Base-by-base conservation (phyloP, 30 jellyfish, hydroid and myxozoan genomes). In the Thelohanellus kitauei region DNA sequence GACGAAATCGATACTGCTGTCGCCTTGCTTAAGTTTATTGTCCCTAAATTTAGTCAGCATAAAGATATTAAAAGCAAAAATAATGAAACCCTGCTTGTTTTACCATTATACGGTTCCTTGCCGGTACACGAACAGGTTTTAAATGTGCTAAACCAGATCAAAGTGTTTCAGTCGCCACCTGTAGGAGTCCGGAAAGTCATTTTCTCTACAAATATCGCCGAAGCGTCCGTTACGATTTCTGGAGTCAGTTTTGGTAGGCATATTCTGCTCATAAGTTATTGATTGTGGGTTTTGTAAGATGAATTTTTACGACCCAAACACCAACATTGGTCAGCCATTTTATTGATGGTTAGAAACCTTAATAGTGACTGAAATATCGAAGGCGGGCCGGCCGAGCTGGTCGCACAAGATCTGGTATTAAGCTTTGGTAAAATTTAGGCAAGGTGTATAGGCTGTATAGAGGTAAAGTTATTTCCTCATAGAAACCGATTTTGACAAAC, bases 311-410 rank as follows among this genome's bases (percentile, higher is more conserved):
- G 65, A 75, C 44, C 83, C 85, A 14, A 3, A 63, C 2, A 49
- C 82, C 17, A 86, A 86, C 23, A 56, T 60, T 10, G 69, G 85
- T 52, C n/a, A 20, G 53, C 29, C 2, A 17, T n/a, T 13, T 35
- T 5, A 11, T 8, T 41, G 11, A 16, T 41, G 11, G 5, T 41
- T 9, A 43, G 91, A 71, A 27, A 58, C 91, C 2, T 32, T 71
- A 22, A 84, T 71, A 21, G 67, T 60, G 33, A 75, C 52, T 2
- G 86, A 84, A 8, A 55, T 56, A 0, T 71, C 91, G n/a, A 65
- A 71, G 41, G 87, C 91, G 91, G 23, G 75, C 91, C 0, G 91
- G 91, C 15, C 53, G 91, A 16, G 91, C 91, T 12, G 91, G 91
- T 15, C 54, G 91, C 25, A 84, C 61, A 6, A 42, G 87, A 23